Base-by-base conservation (phyloP, 2,888 invertebrate species). In the Rosalia funebris region DNA sequence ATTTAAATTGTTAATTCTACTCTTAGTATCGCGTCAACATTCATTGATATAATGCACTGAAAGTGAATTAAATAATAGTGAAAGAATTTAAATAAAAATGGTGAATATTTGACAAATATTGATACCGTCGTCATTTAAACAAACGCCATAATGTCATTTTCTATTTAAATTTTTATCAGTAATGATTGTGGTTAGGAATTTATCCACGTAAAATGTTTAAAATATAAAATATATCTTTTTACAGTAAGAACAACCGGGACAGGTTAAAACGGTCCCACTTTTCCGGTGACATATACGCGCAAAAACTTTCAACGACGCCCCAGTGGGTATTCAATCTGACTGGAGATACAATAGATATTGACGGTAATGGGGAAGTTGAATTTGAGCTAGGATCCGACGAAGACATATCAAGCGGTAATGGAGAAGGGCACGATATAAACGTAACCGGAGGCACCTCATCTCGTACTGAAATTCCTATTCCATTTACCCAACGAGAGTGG, bases 281-380 rank as follows among this genome's bases (percentile, higher is more conserved):
- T 7, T 10, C 32, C 16, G 19, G 20, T 31, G 37, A 31, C 17
- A 19, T 31, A 12, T 60, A 36, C 31, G 9, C 37, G 19, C 45
- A 55, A 37, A 47, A 55, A n/a, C 11, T 31, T n/a, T 34, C 47
- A 12, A 11, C 47, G n/a, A 37, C 47, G 41, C 44, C 57, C 16
- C 70, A 71, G 50, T 75, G 74, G 74, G 54, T 74, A 37, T 83
- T 82, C 66, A 84, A 85, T 78, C 71, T 84, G 45, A 84, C 83
- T 1, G 84, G 83, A 5, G 84, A 84, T 64, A 79, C 79, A 1
- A 77, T 84, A 42, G 80, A 83, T 41, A 75, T 81, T 11, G 81
- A 77, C 19, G 75, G 68, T 17, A 72, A 77, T 37, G 62, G 42
- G 17, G 62, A 48, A 55, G 58, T 61, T 9, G 71, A 70, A 10